phyloP scores from a whole-genome alignment of 2,888 invertebrate species.

The Drosophila ezoana region DNA sequence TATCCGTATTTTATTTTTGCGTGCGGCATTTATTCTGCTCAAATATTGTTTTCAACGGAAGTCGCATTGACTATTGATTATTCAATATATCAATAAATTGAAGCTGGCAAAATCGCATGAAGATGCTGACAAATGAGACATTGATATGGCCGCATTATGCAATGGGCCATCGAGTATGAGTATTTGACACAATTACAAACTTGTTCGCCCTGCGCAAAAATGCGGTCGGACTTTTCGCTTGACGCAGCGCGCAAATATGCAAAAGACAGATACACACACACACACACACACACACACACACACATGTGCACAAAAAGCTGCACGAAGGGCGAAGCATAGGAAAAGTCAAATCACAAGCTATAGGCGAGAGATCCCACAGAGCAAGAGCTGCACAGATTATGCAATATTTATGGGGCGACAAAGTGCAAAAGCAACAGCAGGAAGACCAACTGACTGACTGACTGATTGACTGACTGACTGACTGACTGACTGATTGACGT shows the following conservation, averaged over 20 bases:
- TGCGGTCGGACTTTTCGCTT: conserved; percentile 65
- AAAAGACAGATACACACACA: conserved; percentile 37
- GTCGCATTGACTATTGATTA: background rate
- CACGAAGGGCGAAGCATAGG: conserved; percentile 58
- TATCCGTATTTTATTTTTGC: conserved; percentile 13
- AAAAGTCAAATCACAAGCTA: conserved; percentile 63
- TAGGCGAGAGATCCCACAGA: conserved; percentile 14
- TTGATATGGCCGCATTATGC: conserved; percentile 52
- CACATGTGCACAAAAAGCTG: conserved; percentile 14
- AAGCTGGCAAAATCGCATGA: conserved; percentile 14
- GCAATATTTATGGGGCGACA: conserved; percentile 69
- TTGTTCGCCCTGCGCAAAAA: conserved; percentile 75
- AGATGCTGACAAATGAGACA: conserved; percentile 44
- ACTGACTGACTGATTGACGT: conserved; percentile 19
- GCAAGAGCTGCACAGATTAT: conserved; percentile 48
- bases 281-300: background rate
- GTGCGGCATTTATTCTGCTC: conserved; percentile 38
- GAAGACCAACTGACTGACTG: conserved; percentile 36
- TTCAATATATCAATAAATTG: conserved; percentile 7
- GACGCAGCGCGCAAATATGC: conserved; percentile 65
- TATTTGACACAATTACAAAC: conserved; percentile 77
- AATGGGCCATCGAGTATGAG: conserved; percentile 47
- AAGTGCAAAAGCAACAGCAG: conserved; percentile 58
- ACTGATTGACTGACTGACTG: conserved; percentile 13
- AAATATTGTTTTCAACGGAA: conserved; percentile 13